Evolutionary conservation across 2,888 invertebrate genomes (phyloP), one percentile per base, ranked within the genome.

Genomic region (Hirtodrosophila trivittata): DNA sequence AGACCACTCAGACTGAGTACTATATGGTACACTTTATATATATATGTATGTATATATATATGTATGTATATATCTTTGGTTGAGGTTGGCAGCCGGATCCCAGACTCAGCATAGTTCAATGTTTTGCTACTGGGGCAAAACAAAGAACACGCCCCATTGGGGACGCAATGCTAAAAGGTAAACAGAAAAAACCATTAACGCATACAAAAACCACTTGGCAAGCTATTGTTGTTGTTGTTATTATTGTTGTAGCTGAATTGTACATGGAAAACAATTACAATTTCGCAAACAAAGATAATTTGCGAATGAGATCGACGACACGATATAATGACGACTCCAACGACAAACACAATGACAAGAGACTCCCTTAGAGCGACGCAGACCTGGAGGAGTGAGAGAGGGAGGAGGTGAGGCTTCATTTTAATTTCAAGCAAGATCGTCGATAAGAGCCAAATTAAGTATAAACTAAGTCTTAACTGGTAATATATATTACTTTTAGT

Each of bases 281-380:
- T 76, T 86, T 86, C 66, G 84, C 84, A 76, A 86, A 83, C 86
- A 78, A 83, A 80, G 80, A 75, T 82, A 72, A 78, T 85, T 86
- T 78, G 77, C 77, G 73, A 75, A 72, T 66, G 76, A 72, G 86
- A 75, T 78, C 76, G 86, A 66, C 86, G 73, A 66, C 60, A 66
- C 66, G 64, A 76, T 75, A 68, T 49, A 73, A 60, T 71, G 82
- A 75, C 72, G 51, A 68, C 35, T 58, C 43, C 58, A 37, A 51
- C 42, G 46, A 35, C 52, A 63, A 66, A 35, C 47, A 51, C 12
- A 28, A 26, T 10, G 3, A 38, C 14, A 28, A 28, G 5, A 28
- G 9, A 28, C n/a, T n/a, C 28, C 28, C 18, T n/a, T n/a, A 21
- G 3, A 2, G 18, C 5, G 18, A 21, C 5, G 5, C 5, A n/a